Evolutionary conservation across 2,888 invertebrate species (phyloP).

Genomic region (Ophraella communa): DNA sequence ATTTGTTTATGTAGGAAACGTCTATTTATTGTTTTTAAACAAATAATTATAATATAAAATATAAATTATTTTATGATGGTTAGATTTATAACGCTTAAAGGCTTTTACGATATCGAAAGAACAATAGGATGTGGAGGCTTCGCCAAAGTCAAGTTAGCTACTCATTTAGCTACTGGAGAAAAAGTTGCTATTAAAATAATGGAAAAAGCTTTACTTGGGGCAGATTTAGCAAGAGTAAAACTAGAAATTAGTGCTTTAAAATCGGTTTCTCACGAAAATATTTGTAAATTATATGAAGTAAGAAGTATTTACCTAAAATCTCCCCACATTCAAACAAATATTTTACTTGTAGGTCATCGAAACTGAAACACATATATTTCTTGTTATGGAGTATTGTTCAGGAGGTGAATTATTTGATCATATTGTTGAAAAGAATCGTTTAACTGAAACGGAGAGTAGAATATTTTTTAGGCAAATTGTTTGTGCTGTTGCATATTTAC

Average conservation of each 20-base stretch:
- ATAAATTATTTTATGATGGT: conserved; percentile 55
- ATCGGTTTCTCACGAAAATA: conserved; percentile 72
- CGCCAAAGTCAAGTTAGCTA: conserved; percentile 81
- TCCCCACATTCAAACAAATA: neutral
- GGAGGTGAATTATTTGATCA: conserved; percentile 87
- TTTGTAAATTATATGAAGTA: conserved; percentile 77
- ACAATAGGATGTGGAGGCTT: conserved; percentile 80
- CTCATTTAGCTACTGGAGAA: conserved; percentile 78
- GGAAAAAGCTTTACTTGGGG: conserved; percentile 75
- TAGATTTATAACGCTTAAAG: conserved; percentile 64
- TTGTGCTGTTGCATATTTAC: conserved; percentile 79
- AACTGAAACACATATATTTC: conserved; percentile 74
- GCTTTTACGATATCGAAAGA: conserved; percentile 71
- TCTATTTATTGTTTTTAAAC: neutral
- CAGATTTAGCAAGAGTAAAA: conserved; percentile 74
- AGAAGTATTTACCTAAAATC: neutral
- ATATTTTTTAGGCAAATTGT: conserved; percentile 80
- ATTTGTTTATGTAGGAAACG: conserved; percentile 13
- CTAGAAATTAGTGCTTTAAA: conserved; percentile 78
- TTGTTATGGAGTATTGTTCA: conserved; percentile 83
- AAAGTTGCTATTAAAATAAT: conserved; percentile 85
- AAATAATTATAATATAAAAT: neutral
- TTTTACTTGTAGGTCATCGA: conserved; percentile 67
- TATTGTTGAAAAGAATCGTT: conserved; percentile 76
- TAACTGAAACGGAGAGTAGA: conserved; percentile 76